phyloP scores from a whole-genome alignment of 2,113 vertebrate genomes.

The Prunella himalayana region DNA sequence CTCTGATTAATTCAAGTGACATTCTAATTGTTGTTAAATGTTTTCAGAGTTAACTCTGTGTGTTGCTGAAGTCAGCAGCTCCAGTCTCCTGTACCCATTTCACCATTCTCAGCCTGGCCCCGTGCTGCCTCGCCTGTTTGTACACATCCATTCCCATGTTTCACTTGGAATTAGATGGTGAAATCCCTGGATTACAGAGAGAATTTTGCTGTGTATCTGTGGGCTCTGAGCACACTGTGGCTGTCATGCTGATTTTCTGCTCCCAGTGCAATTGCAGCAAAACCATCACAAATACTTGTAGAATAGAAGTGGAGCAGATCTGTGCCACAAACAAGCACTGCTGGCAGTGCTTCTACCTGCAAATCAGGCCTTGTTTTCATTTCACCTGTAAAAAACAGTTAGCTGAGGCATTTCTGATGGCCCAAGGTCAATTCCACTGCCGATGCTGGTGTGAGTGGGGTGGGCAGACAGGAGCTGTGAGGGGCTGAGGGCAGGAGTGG shows the following conservation, averaged over 20 bases:
- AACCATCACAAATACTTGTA: neutral
- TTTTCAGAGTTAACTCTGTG: neutral
- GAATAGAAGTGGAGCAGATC: neutral
- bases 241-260: neutral
- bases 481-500: neutral
- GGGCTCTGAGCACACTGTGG: neutral
- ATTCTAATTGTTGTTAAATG: neutral
- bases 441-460: neutral
- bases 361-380: neutral
- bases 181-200: neutral
- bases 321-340: neutral
- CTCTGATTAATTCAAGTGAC: neutral
- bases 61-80: neutral
- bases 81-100: accelerated
- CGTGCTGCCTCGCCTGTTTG: neutral
- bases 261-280: neutral
- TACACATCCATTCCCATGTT: neutral
- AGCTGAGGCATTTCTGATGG: neutral
- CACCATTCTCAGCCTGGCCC: neutral
- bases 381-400: neutral
- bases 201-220: neutral
- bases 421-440: neutral
- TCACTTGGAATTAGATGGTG: neutral
- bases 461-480: neutral
- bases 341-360: neutral